Evolutionary conservation across 2,113 vertebrate species (phyloP), one percentile per base, ranked within the genome.

Genomic region (Fulica atra): DNA sequence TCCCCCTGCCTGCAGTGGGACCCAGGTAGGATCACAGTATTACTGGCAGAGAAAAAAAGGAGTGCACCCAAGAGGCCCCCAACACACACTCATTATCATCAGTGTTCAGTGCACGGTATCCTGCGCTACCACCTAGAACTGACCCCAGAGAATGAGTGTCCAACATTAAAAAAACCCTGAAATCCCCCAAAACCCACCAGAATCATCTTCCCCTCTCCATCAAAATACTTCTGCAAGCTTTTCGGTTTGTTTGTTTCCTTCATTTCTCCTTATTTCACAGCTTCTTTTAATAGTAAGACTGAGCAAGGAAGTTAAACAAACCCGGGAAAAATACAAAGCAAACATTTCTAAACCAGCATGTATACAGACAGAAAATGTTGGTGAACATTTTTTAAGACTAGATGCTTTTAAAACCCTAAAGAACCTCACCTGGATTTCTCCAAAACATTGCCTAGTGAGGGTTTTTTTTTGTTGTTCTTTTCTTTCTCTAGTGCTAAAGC

Each of bases 61-160:
- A 54, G 24, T 25, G 28, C 2, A 5, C 35, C 48, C 2, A 1
- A 0, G 0, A 57, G 44, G 36, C 14, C 19, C 19, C 14, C 42
- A 17, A 5, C 24, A 13, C n/a, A 35, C 18, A 40, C 13, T 20
- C 7, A 4, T 46, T 33, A 8, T 11, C 10, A 31, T 29, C 38
- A 72, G 48, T 6, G 2, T 3, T 25, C 66, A 86, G 80, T 21
- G 35, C 4, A 13, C 29, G 11, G 6, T 72, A 44, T 74, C 38
- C 69, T 84, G 13, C 1, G 3, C 60, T 57, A 66, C 65, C 18
- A 38, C 56, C 33, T 46, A 57, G 73, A 81, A 26, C 7, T 51
- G 54, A 77, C 15, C 44, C 42, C 33, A 29, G 28, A 77, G 44
- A 86, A 73, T 14, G 24, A 26, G 71, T 76, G 44, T 84, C 17